Evolutionary conservation across 2,888 invertebrate genomes (phyloP), one percentile per base, ranked within the genome.

Genomic region (Dorcus parallelipipedus): DNA sequence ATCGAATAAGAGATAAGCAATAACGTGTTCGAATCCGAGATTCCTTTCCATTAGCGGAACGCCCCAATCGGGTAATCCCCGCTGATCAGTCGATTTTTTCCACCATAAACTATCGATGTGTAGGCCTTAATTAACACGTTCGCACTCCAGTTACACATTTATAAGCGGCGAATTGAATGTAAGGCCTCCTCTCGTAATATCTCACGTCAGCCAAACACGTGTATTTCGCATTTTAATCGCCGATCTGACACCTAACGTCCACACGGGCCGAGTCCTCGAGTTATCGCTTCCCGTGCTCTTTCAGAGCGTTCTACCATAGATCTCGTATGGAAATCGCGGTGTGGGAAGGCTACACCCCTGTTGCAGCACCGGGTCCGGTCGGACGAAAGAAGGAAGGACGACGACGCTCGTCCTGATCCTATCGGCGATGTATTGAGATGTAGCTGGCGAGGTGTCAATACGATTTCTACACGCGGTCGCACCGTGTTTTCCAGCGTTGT

Each of bases 111-210:
- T 51, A 63, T 62, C 58, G 61, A 62, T 61, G 67, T 68, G 67
- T 67, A 68, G 65, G 69, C 54, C 69, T 72, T 72, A 73, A 73
- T 73, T 73, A 73, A 71, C 71, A 70, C 71, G 69, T 72, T 67
- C 64, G 67, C 67, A 65, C 65, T 66, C 61, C 62, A 66, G 66
- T 62, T 66, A 65, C 65, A 68, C 69, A 66, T 68, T 68, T 71
- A 69, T 71, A 71, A 71, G 68, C 68, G 63, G 66, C 58, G 68
- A 69, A 70, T 69, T 66, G 68, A 67, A 70, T 70, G 71, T 71
- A 68, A 69, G 67, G 66, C 62, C 66, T 63, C 63, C 60, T 65
- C 65, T 60, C 58, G 70, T 67, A 70, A 73, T 73, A 73, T 68
- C 69, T 73, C 67, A 73, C 66, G 70, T 71, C 70, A 64, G 63